Percentiles rank a stretch among this genome's conserved stretches.
These are phyloP conservation scores for Anarrhichthys ocellatus DNA, from an alignment of 2,113 vertebrate genomes.

Conservation along the genomic window DNA sequence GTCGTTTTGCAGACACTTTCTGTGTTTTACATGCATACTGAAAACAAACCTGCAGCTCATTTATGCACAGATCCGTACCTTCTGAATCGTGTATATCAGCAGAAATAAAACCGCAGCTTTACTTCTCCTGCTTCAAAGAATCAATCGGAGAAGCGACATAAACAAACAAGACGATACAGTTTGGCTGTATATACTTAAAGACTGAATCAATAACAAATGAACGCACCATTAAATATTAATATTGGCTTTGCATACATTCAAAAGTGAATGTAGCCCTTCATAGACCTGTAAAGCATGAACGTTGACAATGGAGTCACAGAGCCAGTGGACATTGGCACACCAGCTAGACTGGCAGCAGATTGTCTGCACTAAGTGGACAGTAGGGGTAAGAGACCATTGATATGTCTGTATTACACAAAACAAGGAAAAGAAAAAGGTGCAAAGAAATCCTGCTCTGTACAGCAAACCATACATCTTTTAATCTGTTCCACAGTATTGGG, in stretches of 20 bases:
- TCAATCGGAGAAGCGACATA: not conserved
- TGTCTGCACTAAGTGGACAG: conserved; percentile 12
- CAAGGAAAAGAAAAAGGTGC: not conserved
- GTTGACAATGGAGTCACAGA: not conserved
- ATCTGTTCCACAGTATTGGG: conserved; percentile 71
- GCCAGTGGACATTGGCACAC: conserved; percentile 14
- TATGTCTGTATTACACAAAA: not conserved
- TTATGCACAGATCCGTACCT: not conserved
- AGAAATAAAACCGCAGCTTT: not conserved
- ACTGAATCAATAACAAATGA: not conserved
- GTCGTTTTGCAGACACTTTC: not conserved
- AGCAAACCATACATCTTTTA: conserved; percentile 32
- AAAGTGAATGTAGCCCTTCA: not conserved
- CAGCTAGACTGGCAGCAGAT: conserved; percentile 15
- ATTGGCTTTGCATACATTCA: not conserved
- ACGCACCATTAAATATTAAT: not conserved
- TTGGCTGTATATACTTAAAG: not conserved
- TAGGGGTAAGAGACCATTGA: not conserved
- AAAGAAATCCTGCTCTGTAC: conserved; percentile 27
- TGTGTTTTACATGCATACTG: not conserved
- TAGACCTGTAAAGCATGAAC: not conserved
- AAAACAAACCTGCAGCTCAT: not conserved
- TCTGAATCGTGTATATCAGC: not conserved
- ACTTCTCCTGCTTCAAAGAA: not conserved
- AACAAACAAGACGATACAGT: not conserved